Conservation (phyloP, 2,888 invertebrate genomes). For the Brenthis hecate region DNA sequence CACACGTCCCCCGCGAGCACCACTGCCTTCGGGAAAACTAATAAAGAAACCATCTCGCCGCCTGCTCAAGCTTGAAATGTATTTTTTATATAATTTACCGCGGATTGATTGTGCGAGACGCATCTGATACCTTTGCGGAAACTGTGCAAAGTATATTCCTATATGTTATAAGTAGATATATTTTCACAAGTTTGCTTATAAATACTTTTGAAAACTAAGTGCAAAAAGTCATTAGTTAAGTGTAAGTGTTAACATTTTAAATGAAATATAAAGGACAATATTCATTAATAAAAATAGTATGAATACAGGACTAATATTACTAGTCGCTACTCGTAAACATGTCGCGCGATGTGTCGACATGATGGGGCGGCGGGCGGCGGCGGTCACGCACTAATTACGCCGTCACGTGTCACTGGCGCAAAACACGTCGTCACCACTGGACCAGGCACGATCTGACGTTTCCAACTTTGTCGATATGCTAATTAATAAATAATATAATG, state of each 20-base stretch:
- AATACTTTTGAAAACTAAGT: no score
- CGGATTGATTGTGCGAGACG: conserved; percentile 72
- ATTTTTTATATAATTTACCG: conserved; percentile 83
- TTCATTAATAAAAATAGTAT: background rate
- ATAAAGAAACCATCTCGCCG: conserved; percentile 81
- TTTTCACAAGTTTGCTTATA: no score
- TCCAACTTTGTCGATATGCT: conserved; percentile 40
- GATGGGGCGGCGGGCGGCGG: conserved; percentile 54
- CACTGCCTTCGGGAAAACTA: conserved; percentile 75
- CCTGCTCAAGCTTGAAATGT: conserved; percentile 82
- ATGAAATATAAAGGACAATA: background rate
- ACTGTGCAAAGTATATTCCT: conserved; percentile 11
- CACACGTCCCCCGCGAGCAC: conserved; percentile 72
- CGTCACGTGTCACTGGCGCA: conserved; percentile 70
- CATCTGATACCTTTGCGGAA: conserved; percentile 56
- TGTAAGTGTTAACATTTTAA: background rate
- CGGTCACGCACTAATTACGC: conserved; percentile 75
- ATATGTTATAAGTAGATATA: background rate
- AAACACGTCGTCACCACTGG: conserved; percentile 61
- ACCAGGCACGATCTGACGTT: conserved; percentile 40
- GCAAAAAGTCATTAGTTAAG: no score
- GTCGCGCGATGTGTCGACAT: conserved; percentile 48
- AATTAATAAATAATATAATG: conserved; percentile 32
- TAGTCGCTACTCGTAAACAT: conserved; percentile 46
- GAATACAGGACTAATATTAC: conserved; percentile 39